phyloP scores from a whole-genome alignment of 2,888 invertebrate genomes.

The Melipona beecheii region DNA sequence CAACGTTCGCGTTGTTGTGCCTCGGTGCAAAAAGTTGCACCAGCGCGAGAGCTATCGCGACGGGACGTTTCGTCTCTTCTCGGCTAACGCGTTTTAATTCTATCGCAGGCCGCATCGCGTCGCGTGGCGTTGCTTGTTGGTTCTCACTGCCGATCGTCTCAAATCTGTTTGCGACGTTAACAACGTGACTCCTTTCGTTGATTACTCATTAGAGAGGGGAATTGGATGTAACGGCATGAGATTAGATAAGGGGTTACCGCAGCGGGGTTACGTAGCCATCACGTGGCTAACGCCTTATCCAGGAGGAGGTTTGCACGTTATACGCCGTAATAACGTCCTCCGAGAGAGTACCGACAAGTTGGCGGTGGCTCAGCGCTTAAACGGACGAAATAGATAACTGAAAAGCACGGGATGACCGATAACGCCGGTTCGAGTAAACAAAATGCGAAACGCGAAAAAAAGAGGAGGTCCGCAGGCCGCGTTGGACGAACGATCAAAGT shows the following conservation, averaged over 20 bases:
- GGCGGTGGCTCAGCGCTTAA: background rate
- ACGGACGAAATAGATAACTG: constrained; percentile 15
- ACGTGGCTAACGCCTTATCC: constrained; percentile 35
- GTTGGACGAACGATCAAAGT: background rate
- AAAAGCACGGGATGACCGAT: constrained; percentile 12
- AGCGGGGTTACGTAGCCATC: constrained; percentile 41
- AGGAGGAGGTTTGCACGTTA: background rate
- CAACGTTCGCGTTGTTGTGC: background rate
- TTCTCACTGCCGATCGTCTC: background rate
- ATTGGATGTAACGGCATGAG: constrained; percentile 13
- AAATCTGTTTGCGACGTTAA: background rate
- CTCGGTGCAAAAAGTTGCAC: constrained; percentile 1
- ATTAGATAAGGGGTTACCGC: constrained; percentile 53
- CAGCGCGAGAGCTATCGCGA: background rate
- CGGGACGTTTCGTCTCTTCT: background rate
- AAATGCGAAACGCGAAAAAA: background rate
- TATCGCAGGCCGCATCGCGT: background rate
- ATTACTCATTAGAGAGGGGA: constrained; percentile 45
- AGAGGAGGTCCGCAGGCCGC: background rate
- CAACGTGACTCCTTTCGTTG: constrained; percentile 36
- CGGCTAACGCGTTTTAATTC: background rate
- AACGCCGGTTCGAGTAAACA: background rate
- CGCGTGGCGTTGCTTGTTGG: too few species aligned
- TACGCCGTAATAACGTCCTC: constrained; percentile 31
- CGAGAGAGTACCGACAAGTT: constrained; percentile 34